Conservation (phyloP, 2,797 vertebrate genomes). For the Arnoldichthys spilopterus region DNA sequence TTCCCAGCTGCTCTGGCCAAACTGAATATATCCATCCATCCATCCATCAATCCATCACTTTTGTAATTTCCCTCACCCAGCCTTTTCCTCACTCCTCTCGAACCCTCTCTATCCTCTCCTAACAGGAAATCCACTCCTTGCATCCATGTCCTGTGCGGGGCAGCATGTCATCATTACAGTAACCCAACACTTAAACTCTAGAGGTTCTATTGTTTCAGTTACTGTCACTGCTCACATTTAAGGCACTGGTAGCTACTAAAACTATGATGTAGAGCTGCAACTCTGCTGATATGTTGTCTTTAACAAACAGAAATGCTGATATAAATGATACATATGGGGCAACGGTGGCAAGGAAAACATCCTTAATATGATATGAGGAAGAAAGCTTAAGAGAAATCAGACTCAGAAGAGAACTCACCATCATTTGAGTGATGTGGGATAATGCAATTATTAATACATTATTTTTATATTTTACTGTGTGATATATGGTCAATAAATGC, state of each 20-base stretch:
- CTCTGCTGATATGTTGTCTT: no score
- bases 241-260: background rate
- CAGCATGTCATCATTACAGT: background rate
- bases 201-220: constrained; percentile 10
- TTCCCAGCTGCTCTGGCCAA: background rate
- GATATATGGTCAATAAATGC: no score
- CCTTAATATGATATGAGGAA: no score
- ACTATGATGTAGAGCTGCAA: no score
- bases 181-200: background rate
- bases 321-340: no score
- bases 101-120: constrained; percentile 10
- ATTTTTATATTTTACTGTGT: no score
- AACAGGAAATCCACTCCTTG: constrained; percentile 16
- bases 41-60: background rate
- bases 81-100: background rate
- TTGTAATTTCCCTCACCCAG: background rate
- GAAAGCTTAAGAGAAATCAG: no score
- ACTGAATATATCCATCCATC: background rate
- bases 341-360: no score
- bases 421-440: no score
- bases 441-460: no score
- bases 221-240: constrained; percentile 8
- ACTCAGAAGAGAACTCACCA: no score
- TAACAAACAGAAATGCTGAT: no score
- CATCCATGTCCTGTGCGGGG: constrained; percentile 6